These are phyloP conservation scores for Autographa pulchrina DNA, from an alignment of 2,888 invertebrate genomes.

Conservation along the genomic window DNA sequence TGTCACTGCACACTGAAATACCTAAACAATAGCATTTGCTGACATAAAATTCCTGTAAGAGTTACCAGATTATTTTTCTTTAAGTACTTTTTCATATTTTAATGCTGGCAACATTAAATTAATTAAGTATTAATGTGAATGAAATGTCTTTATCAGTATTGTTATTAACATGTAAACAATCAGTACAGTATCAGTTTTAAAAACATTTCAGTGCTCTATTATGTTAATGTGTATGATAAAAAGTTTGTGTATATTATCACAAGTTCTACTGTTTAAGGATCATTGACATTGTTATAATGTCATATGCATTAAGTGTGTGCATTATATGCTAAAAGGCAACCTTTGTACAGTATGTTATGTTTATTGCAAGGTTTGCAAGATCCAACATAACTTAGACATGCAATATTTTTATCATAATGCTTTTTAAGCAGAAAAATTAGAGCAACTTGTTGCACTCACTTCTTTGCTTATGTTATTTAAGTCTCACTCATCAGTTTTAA, in stretches of 20 bases:
- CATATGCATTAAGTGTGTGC: conserved; percentile 14
- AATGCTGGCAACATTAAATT: conserved; percentile 68
- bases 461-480: not conserved
- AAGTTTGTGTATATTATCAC: conserved; percentile 9
- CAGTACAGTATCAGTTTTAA: conserved; percentile 17
- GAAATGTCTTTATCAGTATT: conserved; percentile 26
- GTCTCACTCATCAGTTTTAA: conserved; percentile 3
- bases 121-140: conserved; percentile 35
- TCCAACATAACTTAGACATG: conserved; percentile 8
- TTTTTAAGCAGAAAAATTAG: conserved; percentile 11
- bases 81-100: conserved; percentile 29
- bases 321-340: conserved; percentile 27
- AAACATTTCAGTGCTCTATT: conserved; percentile 20
- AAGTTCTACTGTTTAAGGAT: conserved; percentile 11
- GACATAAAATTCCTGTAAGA: conserved; percentile 67
- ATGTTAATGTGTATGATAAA: conserved; percentile 31
- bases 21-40: conserved; percentile 59
- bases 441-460: conserved; percentile 43
- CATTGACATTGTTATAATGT: conserved; percentile 13
- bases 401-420: conserved; percentile 12
- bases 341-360: conserved; percentile 21
- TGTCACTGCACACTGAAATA: conserved; percentile 60
- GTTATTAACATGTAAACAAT: conserved; percentile 24
- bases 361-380: conserved; percentile 39
- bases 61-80: conserved; percentile 63